phyloP scores from a whole-genome alignment of 2,113 vertebrate genomes.

The Stegostoma tigrinum region DNA sequence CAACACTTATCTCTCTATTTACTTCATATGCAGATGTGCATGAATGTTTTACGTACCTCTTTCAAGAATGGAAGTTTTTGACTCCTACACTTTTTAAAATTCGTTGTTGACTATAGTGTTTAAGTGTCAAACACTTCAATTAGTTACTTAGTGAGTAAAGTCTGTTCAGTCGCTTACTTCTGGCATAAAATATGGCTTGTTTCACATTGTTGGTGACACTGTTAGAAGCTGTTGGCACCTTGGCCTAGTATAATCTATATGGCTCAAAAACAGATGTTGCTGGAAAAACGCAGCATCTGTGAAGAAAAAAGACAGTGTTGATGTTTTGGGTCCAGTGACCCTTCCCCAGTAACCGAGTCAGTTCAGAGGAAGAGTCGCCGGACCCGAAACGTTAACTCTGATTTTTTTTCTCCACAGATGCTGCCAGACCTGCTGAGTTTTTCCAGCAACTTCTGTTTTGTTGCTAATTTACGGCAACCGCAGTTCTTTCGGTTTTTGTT shows the following conservation, averaged over 20 bases:
- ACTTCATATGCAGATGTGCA: slow-evolving; percentile 18
- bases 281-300: too few relatives aligned
- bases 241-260: neutral
- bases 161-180: neutral
- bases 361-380: too few relatives aligned
- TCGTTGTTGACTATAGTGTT: neutral
- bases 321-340: too few relatives aligned
- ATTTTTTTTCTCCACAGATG: too few relatives aligned
- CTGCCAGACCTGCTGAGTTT: too few relatives aligned
- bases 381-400: too few relatives aligned
- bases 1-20: slow-evolving; percentile 24
- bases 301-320: too few relatives aligned
- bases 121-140: neutral
- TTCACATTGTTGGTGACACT: neutral
- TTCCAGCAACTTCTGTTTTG: too few relatives aligned
- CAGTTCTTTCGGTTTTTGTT: too few relatives aligned
- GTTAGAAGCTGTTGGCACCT: neutral
- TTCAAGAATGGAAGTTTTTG: neutral
- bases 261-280: too few relatives aligned
- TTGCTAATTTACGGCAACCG: too few relatives aligned
- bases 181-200: neutral
- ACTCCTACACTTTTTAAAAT: neutral
- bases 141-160: neutral
- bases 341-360: too few relatives aligned
- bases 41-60: neutral